These are phyloP conservation scores for Drosophila formosana DNA, from an alignment of 2,888 invertebrate genomes.

Conservation along the genomic window DNA sequence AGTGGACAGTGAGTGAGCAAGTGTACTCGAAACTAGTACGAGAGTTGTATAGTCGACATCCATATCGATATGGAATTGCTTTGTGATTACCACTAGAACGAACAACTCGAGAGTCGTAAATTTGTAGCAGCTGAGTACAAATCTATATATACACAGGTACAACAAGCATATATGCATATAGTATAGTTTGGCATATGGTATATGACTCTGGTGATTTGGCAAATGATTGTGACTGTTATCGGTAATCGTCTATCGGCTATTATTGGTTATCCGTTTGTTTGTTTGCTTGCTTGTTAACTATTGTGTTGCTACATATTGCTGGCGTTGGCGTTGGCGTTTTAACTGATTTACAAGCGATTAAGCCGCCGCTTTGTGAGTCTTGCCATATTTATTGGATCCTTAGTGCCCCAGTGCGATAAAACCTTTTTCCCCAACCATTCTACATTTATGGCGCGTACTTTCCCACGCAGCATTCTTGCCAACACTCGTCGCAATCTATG, in stretches of 20 bases:
- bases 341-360: conserved; percentile 76
- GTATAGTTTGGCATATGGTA: not conserved
- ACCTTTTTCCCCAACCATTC: conserved; percentile 1
- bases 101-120: conserved; percentile 41
- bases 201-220: conserved; percentile 18
- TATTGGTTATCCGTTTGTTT: conserved; percentile 23
- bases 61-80: conserved; percentile 35
- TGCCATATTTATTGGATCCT: conserved; percentile 21
- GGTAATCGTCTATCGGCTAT: conserved; percentile 24
- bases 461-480: conserved; percentile 31
- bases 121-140: conserved; percentile 23
- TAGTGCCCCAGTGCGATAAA: not conserved
- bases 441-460: conserved; percentile 30
- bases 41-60: not conserved
- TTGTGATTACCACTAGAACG: conserved; percentile 28
- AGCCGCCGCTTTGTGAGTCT: conserved; percentile 23
- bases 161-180: not conserved
- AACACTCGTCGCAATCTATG: conserved; percentile 2
- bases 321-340: conserved; percentile 6
- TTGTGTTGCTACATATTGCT: not conserved
- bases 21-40: not conserved
- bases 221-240: conserved; percentile 33
- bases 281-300: conserved; percentile 7
- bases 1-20: not conserved
- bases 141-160: conserved; percentile 3